Evolutionary conservation across 2,797 vertebrate genomes (phyloP).

Genomic region (Galaxias olidus): DNA sequence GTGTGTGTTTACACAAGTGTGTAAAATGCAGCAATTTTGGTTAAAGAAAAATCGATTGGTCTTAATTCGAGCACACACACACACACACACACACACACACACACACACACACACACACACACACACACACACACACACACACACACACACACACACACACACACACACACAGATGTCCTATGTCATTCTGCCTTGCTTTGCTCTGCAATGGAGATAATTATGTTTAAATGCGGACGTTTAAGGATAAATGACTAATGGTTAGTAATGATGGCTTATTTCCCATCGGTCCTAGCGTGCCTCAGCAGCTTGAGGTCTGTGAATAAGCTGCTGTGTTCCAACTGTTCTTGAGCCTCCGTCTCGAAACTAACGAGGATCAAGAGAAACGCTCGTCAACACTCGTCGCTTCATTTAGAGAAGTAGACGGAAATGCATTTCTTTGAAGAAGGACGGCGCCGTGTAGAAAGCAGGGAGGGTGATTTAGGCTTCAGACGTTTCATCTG

Average conservation of each 20-base stretch:
- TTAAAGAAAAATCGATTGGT: neutral
- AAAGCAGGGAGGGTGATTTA: no score
- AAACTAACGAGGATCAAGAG: constrained; percentile 11
- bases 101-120: neutral
- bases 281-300: constrained; percentile 60
- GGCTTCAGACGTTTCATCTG: no score
- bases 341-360: constrained; percentile 29
- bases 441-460: neutral
- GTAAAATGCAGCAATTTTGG: constrained; percentile 46
- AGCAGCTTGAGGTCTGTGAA: constrained; percentile 64
- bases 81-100: constrained; percentile 1
- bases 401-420: constrained; percentile 1
- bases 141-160: constrained; percentile 31
- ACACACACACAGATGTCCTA: constrained; percentile 62
- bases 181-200: constrained; percentile 52
- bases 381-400: constrained; percentile 3
- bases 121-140: constrained; percentile 31
- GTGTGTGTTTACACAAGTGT: constrained; percentile 21
- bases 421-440: neutral
- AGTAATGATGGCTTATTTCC: constrained; percentile 74
- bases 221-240: constrained; percentile 73
- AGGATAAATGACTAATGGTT: constrained; percentile 77
- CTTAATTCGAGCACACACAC: neutral
- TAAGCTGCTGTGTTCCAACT: constrained; percentile 58
- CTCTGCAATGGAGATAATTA: constrained; percentile 73